phyloP scores from a whole-genome alignment of 2,797 vertebrate genomes.

The Diplodus sargus region DNA sequence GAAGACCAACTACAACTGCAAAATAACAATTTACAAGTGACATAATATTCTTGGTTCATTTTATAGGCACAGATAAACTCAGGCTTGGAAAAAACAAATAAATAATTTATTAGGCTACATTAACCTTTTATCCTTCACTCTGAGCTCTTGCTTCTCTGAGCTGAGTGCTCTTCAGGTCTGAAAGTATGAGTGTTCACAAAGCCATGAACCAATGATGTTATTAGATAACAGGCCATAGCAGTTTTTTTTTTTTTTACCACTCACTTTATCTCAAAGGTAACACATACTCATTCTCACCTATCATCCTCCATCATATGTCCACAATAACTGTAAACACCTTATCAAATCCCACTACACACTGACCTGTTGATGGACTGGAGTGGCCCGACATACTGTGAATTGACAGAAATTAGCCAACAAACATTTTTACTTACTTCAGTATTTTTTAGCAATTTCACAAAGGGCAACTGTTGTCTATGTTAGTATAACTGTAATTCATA shows the following conservation, averaged over 20 bases:
- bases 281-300: constrained; percentile 25
- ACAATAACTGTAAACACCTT: constrained; percentile 5
- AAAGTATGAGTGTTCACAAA: constrained; percentile 25
- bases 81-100: background rate
- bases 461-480: background rate
- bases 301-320: constrained; percentile 33
- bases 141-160: constrained; percentile 7
- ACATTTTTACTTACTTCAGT: background rate
- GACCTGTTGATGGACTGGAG: background rate
- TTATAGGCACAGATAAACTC: background rate
- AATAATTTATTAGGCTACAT: constrained; percentile 15
- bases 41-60: background rate
- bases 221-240: constrained; percentile 36
- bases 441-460: background rate
- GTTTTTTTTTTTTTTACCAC: background rate
- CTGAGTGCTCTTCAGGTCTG: constrained; percentile 8
- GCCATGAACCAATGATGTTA: constrained; percentile 21
- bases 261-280: constrained; percentile 22
- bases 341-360: constrained; percentile 15
- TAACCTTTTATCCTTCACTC: constrained; percentile 23
- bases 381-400: background rate
- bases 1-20: background rate
- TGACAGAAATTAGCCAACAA: background rate
- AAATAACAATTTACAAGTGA: background rate
- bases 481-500: background rate